These are phyloP conservation scores for Epinephelus coioides DNA, from an alignment of 2,797 vertebrate species.

Conservation along the genomic window DNA sequence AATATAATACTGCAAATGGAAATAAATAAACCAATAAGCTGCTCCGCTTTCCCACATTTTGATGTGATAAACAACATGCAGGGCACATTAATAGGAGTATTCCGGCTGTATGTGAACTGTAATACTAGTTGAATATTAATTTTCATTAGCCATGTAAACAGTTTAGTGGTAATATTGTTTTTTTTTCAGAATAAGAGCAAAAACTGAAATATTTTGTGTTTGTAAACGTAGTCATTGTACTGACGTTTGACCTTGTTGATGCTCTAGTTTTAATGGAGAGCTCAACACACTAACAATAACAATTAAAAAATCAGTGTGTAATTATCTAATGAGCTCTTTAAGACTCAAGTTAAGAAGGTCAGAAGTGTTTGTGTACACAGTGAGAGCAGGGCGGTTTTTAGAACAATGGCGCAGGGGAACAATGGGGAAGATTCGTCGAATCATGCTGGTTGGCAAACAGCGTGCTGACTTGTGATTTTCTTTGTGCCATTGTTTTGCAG, in stretches of 20 bases:
- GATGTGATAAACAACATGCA: too few relatives aligned
- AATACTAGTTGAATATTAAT: too few relatives aligned
- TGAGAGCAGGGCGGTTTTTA: background rate
- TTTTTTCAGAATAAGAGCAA: too few relatives aligned
- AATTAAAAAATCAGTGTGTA: conserved; percentile 27
- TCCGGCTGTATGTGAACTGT: too few relatives aligned
- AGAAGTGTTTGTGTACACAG: background rate
- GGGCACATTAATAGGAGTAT: too few relatives aligned
- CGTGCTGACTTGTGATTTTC: conserved; percentile 27
- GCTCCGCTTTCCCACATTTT: too few relatives aligned
- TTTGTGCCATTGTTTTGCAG: conserved; percentile 15
- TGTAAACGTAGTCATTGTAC: background rate
- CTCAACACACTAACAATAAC: conserved; percentile 16
- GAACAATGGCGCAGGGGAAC: conserved; percentile 25
- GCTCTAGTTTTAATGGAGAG: conserved; percentile 5
- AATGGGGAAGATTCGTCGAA: conserved; percentile 13
- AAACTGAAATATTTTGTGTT: too few relatives aligned
- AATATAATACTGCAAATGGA: too few relatives aligned
- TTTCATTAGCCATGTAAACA: too few relatives aligned
- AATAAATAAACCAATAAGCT: too few relatives aligned
- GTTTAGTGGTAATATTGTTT: too few relatives aligned
- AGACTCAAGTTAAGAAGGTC: conserved; percentile 25
- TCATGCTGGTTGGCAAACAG: conserved; percentile 15
- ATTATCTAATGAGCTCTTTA: conserved; percentile 21
- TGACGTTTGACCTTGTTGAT: background rate